Percentiles rank a stretch among this genome's conserved stretches.
Evolutionary conservation across 2,888 invertebrate genomes (phyloP).

Genomic region (Hoplodrina ambigua): DNA sequence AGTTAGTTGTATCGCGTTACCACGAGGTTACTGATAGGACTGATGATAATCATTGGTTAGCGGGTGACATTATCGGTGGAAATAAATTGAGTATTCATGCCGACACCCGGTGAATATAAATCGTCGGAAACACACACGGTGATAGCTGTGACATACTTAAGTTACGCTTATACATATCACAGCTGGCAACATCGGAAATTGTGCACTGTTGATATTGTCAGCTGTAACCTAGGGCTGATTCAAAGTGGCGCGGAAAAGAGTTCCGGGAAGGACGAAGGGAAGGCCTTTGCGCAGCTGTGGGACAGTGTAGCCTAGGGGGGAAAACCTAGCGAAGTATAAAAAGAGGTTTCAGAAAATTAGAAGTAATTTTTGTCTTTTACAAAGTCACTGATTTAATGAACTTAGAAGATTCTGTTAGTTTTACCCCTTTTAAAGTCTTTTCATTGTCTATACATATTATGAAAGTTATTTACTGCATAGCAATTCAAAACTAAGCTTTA

Average conservation of each 20-base stretch:
- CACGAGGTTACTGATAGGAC: constrained; percentile 64
- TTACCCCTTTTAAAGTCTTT: background rate
- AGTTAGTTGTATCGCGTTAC: constrained; percentile 58
- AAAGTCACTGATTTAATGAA: background rate
- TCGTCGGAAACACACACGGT: constrained; percentile 68
- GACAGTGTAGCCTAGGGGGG: too few relatives aligned
- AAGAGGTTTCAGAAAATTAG: background rate
- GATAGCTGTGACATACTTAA: constrained; percentile 51
- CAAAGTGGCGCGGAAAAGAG: too few relatives aligned
- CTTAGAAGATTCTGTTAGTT: background rate
- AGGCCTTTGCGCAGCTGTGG: too few relatives aligned
- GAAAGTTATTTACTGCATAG: background rate
- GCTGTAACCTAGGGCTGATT: background rate
- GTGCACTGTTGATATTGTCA: background rate
- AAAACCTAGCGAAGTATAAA: background rate
- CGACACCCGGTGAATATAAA: constrained; percentile 75
- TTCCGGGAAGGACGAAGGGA: too few relatives aligned
- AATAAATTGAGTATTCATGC: constrained; percentile 81
- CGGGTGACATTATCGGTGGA: constrained; percentile 80
- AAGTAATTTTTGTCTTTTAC: background rate
- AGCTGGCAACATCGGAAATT: constrained; percentile 6
- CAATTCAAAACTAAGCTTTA: constrained; percentile 1
- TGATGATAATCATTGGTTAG: constrained; percentile 78
- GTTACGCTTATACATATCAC: constrained; percentile 42
- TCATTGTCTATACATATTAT: background rate